Evolutionary conservation across 1,140 invertebrate species (phyloP).

Genomic region (Pachyrhynchus sulphureomaculatus): DNA sequence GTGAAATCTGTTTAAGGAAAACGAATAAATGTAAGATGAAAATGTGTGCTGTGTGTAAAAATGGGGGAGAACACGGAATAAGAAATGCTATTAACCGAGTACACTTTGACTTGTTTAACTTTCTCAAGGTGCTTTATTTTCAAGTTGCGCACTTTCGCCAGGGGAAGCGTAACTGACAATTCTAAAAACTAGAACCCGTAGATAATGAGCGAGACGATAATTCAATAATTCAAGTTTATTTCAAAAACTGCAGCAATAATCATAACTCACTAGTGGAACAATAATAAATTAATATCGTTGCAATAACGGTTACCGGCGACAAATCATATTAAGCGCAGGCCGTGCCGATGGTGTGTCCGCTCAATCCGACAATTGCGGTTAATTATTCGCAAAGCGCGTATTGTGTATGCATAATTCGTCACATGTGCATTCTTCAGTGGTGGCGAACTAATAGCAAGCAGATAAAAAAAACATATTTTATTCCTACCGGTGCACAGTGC

Average conservation of each 20-base stretch:
- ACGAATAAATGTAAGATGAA: not conserved
- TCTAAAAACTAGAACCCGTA: no score
- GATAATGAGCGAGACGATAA: no score
- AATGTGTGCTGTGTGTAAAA: not conserved
- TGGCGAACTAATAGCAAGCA: not conserved
- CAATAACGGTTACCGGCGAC: slow-evolving; percentile 25
- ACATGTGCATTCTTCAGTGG: slow-evolving; percentile 13
- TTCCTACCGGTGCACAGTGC: no score
- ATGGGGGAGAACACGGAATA: not conserved
- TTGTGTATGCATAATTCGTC: slow-evolving; percentile 28
- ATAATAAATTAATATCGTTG: slow-evolving; percentile 29
- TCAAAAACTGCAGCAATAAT: slow-evolving; percentile 8
- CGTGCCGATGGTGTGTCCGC: slow-evolving; percentile 17
- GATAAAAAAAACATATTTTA: no score
- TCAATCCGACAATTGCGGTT: slow-evolving; percentile 30
- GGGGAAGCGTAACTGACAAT: no score
- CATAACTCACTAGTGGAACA: slow-evolving; percentile 3
- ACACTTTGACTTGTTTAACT: slow-evolving; percentile 1
- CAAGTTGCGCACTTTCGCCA: no score
- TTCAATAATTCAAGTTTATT: no score
- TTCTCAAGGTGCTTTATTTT: not conserved
- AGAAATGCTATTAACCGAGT: not conserved
- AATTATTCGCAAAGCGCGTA: slow-evolving; percentile 29
- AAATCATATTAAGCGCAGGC: slow-evolving; percentile 28
- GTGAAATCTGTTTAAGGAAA: not conserved